A percentile compares a stretch with the other conserved stretches of the same genome.
phyloP scores from a whole-genome alignment of 1,140 invertebrate genomes.

The Euura lappo region DNA sequence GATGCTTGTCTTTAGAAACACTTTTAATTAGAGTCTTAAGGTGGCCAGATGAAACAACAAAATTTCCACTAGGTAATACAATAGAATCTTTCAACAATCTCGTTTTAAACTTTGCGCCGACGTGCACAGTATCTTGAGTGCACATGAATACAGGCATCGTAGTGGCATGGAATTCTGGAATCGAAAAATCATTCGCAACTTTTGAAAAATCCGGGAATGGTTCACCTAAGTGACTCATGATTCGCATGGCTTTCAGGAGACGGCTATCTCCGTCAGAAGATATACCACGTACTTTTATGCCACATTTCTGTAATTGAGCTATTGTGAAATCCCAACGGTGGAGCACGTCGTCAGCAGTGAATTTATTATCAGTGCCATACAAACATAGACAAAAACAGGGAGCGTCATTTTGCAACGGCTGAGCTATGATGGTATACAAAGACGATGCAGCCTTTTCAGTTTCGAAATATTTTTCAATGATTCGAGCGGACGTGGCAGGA shows the following conservation, averaged over 20 bases:
- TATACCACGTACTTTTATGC: background rate
- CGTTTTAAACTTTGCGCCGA: too few relatives aligned
- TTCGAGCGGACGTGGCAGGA: slow-evolving; percentile 10
- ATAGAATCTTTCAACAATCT: too few relatives aligned
- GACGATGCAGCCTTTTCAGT: background rate
- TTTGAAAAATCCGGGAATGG: too few relatives aligned
- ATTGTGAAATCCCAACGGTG: slow-evolving; percentile 13
- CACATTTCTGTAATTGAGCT: background rate
- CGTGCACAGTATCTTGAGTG: too few relatives aligned
- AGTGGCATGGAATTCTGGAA: too few relatives aligned
- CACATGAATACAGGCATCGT: too few relatives aligned
- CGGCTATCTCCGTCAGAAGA: background rate
- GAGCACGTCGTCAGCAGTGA: slow-evolving; percentile 8
- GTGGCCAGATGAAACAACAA: too few relatives aligned
- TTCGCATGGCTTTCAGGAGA: background rate
- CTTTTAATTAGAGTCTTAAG: too few relatives aligned
- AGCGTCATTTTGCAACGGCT: slow-evolving; percentile 10
- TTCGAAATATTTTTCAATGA: slow-evolving; percentile 13
- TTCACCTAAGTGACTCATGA: too few relatives aligned
- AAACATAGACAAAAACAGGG: slow-evolving; percentile 1
- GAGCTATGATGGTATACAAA: slow-evolving; percentile 10
- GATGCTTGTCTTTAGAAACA: too few relatives aligned
- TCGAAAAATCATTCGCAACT: too few relatives aligned
- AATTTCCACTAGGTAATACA: too few relatives aligned
- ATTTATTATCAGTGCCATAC: slow-evolving; percentile 12